A percentile compares a stretch with the other conserved stretches of the same genome.
These are phyloP conservation scores for Stenchaetothrips biformis DNA, from an alignment of 2,888 invertebrate genomes.

Conservation along the genomic window DNA sequence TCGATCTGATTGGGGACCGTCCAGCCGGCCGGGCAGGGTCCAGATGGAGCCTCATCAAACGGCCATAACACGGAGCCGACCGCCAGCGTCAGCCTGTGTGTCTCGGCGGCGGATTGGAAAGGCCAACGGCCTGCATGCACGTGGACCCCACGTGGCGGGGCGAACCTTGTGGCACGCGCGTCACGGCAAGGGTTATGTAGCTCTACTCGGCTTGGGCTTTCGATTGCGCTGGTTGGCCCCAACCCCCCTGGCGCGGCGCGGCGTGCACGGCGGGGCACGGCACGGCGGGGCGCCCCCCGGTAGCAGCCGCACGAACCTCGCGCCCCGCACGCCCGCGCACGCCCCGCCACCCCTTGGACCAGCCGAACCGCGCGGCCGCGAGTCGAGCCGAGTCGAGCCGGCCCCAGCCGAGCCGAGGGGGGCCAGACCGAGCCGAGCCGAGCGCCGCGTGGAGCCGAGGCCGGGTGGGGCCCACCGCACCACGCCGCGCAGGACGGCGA, in stretches of 20 bases:
- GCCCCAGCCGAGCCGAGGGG: neutral
- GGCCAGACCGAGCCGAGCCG: neutral
- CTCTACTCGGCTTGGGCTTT: neutral
- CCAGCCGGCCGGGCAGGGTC: no score
- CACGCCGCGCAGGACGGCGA: conserved; percentile 28
- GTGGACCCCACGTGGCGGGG: neutral
- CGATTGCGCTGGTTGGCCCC: conserved; percentile 8
- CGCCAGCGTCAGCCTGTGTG: no score
- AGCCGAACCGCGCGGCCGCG: neutral
- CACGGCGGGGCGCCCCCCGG: neutral
- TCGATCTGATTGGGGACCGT: no score
- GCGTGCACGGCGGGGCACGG: neutral
- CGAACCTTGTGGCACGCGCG: neutral
- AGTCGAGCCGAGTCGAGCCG: neutral
- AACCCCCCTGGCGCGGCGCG: neutral
- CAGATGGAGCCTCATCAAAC: no score
- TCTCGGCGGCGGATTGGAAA: no score
- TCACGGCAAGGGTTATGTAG: conserved; percentile 9
- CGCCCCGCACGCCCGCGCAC: neutral
- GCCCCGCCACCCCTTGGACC: neutral
- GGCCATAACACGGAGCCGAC: no score
- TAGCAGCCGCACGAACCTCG: neutral
- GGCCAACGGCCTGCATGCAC: no score
- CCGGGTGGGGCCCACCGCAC: conserved; percentile 26
- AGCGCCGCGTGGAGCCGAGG: neutral